These are phyloP conservation scores for Campylorhamphus procurvoides DNA, from an alignment of 2,113 vertebrate species.

Conservation along the genomic window DNA sequence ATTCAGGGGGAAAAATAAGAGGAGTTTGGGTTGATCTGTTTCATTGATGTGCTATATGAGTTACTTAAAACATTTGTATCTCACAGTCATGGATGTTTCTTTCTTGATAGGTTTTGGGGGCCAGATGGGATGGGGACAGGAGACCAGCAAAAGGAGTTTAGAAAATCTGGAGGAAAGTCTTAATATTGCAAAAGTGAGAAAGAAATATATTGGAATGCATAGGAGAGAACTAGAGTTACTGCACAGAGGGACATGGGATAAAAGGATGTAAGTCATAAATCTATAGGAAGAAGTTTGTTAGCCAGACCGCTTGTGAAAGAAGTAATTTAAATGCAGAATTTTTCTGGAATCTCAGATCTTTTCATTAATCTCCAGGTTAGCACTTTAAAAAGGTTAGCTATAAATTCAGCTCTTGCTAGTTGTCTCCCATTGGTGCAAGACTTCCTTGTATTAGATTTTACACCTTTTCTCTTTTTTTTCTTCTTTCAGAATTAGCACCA, in stretches of 20 bases:
- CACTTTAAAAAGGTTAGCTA: background rate
- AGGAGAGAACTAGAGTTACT: background rate
- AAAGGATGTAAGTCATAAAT: background rate
- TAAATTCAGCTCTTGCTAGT: background rate
- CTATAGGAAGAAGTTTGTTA: background rate
- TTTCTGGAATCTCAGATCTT: background rate
- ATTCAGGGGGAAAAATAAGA: background rate
- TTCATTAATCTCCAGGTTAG: constrained; percentile 20
- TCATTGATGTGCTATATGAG: background rate
- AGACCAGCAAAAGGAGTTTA: background rate
- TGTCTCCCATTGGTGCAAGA: background rate
- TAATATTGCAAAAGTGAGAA: background rate
- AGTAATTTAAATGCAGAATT: background rate
- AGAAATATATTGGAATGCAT: background rate
- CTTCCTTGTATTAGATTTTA: background rate
- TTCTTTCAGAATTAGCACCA: background rate
- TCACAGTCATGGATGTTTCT: background rate
- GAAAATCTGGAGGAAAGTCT: background rate
- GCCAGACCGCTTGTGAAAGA: background rate
- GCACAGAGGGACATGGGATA: background rate
- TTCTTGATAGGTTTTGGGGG: background rate
- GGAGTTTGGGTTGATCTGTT: background rate
- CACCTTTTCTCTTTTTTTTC: background rate
- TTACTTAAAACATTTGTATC: background rate
- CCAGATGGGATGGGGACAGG: background rate